Base-by-base conservation (phyloP, 2,888 invertebrate genomes). In the Tipula helvola region DNA sequence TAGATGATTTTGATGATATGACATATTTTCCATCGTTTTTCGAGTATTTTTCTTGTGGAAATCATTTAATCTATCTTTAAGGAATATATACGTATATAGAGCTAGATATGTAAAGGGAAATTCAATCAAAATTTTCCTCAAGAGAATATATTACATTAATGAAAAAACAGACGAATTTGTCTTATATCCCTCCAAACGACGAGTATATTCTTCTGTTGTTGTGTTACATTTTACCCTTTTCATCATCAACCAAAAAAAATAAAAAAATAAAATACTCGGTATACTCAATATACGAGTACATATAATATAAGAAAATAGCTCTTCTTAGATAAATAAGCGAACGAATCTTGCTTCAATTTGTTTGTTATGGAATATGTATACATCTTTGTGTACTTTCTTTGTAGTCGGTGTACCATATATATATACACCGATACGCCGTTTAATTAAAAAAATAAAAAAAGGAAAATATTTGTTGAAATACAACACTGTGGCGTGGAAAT, bases 111-210 rank as follows among this genome's bases (percentile, higher is more conserved):
- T 16, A 71, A 71, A 18, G 71, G 71, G 71, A 71, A 71, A 71
- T 71, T 71, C 71, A 71, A 71, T 71, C 71, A 71, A 71, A 71
- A 71, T 71, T 71, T 71, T 71, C 71, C 71, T 71, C 71, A 71
- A 71, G 71, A 71, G 71, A 71, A 71, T 71, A 71, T 71, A 71
- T 71, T 71, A 71, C 71, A 71, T 71, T 71, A 71, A 71, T 71
- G 71, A 71, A 71, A 71, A 71, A 71, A 28, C 12, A 71, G 71
- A 71, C 71, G 28, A 71, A 71, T 71, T 71, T 71, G 71, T 71
- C 71, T 71, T 71, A 28, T 28, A 71, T 16, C 44, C 44, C 44
- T 44, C 12, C n/a, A 44, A n/a, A 52, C n/a, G n/a, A 52, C n/a
- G 52, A n/a, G n/a, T 52, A 52, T 5, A 57, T 71, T 2, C 2